phyloP scores from a whole-genome alignment of 2,113 vertebrate species.

The Okapia johnstoni region DNA sequence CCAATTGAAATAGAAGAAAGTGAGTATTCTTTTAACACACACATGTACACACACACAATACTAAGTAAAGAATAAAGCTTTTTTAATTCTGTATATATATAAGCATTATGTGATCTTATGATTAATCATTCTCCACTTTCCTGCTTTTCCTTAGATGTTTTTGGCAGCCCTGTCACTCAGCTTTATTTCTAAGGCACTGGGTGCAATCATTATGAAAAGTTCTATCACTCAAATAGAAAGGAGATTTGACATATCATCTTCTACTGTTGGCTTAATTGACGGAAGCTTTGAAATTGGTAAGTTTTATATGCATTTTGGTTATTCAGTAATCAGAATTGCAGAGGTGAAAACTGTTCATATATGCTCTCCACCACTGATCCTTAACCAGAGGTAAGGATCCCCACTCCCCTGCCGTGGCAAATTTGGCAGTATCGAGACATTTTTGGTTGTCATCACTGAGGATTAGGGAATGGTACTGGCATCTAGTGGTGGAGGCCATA shows the following conservation, averaged over 20 bases:
- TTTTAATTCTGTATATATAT: neutral
- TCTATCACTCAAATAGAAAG: slow-evolving; percentile 94
- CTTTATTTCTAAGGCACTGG: slow-evolving; percentile 86
- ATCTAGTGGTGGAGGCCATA: neutral
- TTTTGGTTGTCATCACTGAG: neutral
- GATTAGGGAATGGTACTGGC: neutral
- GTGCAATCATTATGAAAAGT: slow-evolving; percentile 90
- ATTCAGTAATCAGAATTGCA: neutral
- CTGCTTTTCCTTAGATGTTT: slow-evolving; percentile 83
- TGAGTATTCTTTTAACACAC: neutral
- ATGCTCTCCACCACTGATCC: neutral
- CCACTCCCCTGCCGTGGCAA: neutral
- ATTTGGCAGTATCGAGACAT: neutral
- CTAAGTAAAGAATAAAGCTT: neutral
- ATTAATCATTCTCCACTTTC: neutral
- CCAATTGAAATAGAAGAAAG: neutral
- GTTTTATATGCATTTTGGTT: neutral
- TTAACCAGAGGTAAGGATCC: neutral
- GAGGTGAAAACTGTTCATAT: neutral
- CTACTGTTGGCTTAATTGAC: slow-evolving; percentile 86
- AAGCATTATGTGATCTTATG: neutral
- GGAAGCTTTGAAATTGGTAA: slow-evolving; percentile 96
- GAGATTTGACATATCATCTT: slow-evolving; percentile 90
- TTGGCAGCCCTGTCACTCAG: slow-evolving; percentile 87
- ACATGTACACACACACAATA: neutral